These are phyloP conservation scores for Oceanodroma leucorhoa DNA, from an alignment of 2,797 vertebrate species.

Conservation along the genomic window DNA sequence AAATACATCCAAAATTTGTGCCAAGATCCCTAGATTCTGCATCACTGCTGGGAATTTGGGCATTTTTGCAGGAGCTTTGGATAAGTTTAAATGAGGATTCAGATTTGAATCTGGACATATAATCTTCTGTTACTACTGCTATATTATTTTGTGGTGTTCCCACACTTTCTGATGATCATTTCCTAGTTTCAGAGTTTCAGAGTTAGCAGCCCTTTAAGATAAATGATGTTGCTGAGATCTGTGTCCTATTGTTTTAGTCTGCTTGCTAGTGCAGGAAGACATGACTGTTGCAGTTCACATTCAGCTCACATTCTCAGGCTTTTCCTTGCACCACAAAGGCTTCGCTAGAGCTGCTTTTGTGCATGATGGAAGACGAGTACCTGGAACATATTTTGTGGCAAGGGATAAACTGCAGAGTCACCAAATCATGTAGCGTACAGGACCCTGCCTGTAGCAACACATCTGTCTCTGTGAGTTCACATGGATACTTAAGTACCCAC, in stretches of 20 bases:
- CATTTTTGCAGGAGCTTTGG: background rate
- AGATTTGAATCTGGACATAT: background rate
- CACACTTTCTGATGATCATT: background rate
- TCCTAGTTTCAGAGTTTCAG: background rate
- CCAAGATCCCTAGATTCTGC: background rate
- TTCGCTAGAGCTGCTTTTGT: background rate
- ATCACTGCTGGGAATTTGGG: background rate
- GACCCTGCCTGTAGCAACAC: background rate
- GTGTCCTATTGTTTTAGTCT: background rate
- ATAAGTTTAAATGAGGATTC: background rate
- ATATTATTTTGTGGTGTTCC: background rate
- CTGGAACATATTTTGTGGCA: background rate
- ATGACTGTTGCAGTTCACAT: background rate
- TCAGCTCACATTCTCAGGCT: background rate
- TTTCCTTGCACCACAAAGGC: background rate
- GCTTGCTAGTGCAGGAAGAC: background rate
- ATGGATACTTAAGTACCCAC: background rate
- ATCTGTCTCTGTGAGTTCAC: background rate
- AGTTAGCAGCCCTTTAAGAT: background rate
- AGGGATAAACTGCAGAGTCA: slow-evolving; percentile 32
- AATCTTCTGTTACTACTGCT: background rate
- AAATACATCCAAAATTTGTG: background rate
- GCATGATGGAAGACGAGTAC: background rate
- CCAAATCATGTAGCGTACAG: background rate
- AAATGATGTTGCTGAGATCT: background rate